A percentile compares a stretch with the other conserved stretches of the same genome.
Conservation (phyloP, 2,797 vertebrate species). For the Aselliscus stoliczkanus region DNA sequence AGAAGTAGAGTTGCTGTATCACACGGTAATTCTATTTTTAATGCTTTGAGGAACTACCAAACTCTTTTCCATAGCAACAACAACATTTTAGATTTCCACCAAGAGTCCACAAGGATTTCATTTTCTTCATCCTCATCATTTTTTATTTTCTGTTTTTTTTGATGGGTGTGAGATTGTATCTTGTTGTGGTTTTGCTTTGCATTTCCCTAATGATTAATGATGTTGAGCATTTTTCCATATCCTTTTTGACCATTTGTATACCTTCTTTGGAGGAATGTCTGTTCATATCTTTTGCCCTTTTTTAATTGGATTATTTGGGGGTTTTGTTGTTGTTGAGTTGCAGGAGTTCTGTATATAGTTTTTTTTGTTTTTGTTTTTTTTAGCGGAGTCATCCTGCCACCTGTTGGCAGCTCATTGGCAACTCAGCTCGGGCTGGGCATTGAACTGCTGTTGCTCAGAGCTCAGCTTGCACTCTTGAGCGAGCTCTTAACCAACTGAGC, state of each 20-base stretch:
- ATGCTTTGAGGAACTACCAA: background rate
- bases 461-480: too few relatives aligned
- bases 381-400: too few relatives aligned
- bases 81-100: background rate
- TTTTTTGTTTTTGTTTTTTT: too few relatives aligned
- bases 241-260: background rate
- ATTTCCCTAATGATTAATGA: background rate
- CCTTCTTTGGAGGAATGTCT: background rate
- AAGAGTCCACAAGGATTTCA: background rate
- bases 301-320: background rate
- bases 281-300: background rate
- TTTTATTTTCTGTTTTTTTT: background rate
- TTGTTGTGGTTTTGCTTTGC: background rate
- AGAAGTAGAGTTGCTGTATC: background rate
- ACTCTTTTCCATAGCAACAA: background rate
- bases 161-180: background rate
- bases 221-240: background rate
- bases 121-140: background rate
- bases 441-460: too few relatives aligned
- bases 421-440: too few relatives aligned
- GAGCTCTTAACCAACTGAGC: too few relatives aligned
- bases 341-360: background rate
- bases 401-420: too few relatives aligned
- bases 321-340: background rate
- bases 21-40: background rate